Percentiles rank a stretch among this genome's conserved stretches.
These are phyloP conservation scores for Knipowitschia caucasica DNA, from an alignment of 2,797 vertebrate genomes.

Conservation along the genomic window DNA sequence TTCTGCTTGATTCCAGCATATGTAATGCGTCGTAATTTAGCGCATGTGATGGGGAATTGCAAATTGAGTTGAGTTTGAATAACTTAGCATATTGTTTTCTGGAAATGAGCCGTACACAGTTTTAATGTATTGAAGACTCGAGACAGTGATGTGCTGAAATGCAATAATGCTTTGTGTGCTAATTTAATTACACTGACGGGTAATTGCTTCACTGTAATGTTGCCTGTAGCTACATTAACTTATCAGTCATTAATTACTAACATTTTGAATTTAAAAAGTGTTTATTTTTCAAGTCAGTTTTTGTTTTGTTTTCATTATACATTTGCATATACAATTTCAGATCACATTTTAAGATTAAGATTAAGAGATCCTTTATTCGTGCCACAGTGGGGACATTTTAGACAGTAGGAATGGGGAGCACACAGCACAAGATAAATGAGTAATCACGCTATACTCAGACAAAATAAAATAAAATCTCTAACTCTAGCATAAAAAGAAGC, in stretches of 20 bases:
- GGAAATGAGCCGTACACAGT: background rate
- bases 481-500: no score
- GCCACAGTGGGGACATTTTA: no score
- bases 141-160: background rate
- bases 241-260: background rate
- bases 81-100: background rate
- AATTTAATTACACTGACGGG: background rate
- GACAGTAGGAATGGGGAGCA: no score
- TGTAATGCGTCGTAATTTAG: background rate
- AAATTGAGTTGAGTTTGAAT: background rate
- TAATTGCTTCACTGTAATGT: background rate
- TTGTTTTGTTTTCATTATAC: no score
- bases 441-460: no score
- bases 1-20: slow-evolving; percentile 14
- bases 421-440: no score
- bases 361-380: no score
- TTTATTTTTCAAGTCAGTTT: no score
- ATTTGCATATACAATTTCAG: no score
- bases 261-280: background rate
- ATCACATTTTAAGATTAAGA: no score
- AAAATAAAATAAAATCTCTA: no score
- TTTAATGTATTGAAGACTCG: background rate
- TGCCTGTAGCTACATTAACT: background rate
- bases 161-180: background rate
- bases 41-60: background rate